Evolutionary conservation across 2,888 invertebrate genomes (phyloP).

Genomic region (Platycheirus albimanus): DNA sequence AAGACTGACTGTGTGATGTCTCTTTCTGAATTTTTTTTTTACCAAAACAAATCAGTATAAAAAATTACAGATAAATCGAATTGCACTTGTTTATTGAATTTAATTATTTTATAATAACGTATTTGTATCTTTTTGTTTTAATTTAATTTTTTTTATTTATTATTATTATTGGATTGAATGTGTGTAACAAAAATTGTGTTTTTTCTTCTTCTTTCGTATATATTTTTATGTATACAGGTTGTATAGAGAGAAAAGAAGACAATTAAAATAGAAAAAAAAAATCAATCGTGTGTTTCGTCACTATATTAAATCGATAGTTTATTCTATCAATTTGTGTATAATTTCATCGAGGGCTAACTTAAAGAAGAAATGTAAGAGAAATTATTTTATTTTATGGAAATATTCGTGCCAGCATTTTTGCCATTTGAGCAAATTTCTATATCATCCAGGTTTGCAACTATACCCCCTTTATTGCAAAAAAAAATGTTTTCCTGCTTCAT

Average conservation of each 20-base stretch:
- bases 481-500: slow-evolving; percentile 17
- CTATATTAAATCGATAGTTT: slow-evolving; percentile 30
- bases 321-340: slow-evolving; percentile 40
- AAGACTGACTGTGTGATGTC: neutral
- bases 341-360: slow-evolving; percentile 46
- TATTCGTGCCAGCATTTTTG: slow-evolving; percentile 4
- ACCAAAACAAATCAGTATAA: slow-evolving; percentile 1
- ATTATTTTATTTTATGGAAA: slow-evolving; percentile 14
- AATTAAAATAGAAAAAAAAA: slow-evolving; percentile 26
- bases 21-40: slow-evolving; percentile 34
- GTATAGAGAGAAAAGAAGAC: slow-evolving; percentile 52
- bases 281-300: slow-evolving; percentile 44
- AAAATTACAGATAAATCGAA: slow-evolving; percentile 33
- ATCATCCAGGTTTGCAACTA: no score
- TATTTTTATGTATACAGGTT: slow-evolving; percentile 55
- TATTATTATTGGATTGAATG: slow-evolving; percentile 50
- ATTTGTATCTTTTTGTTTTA: no score
- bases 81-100: slow-evolving; percentile 67
- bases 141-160: neutral
- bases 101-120: slow-evolving; percentile 27
- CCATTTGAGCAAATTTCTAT: no score
- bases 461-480: neutral
- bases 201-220: neutral
- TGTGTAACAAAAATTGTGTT: slow-evolving; percentile 42
- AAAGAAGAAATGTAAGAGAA: slow-evolving; percentile 59